These are phyloP conservation scores for Ecdyonurus torrentis DNA, from an alignment of 2,888 invertebrate genomes.

Conservation along the genomic window DNA sequence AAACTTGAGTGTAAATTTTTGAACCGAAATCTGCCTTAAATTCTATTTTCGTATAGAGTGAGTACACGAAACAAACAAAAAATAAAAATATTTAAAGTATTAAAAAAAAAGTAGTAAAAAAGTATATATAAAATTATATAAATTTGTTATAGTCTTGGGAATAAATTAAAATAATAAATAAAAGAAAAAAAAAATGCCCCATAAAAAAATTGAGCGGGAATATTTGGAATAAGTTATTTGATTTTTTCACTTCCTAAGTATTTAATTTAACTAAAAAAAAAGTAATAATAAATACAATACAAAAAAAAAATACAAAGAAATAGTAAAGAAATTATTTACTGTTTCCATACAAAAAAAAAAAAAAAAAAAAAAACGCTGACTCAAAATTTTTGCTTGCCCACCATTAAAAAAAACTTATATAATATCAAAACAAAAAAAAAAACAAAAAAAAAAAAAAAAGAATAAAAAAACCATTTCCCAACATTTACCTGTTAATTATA, in stretches of 20 bases:
- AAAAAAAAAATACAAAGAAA: no score
- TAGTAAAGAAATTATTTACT: no score
- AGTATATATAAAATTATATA: slow-evolving; percentile 23
- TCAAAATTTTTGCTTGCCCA: slow-evolving; percentile 4
- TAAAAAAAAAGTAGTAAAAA: slow-evolving; percentile 22
- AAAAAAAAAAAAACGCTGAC: slow-evolving; percentile 1
- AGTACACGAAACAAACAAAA: slow-evolving; percentile 26
- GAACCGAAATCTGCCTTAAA: slow-evolving; percentile 47
- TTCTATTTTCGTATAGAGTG: slow-evolving; percentile 38
- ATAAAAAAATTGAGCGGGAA: neutral
- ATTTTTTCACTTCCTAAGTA: neutral
- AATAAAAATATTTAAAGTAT: slow-evolving; percentile 16
- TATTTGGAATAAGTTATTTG: neutral
- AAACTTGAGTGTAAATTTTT: slow-evolving; percentile 36
- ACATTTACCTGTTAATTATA: slow-evolving; percentile 14
- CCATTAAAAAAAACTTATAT: neutral
- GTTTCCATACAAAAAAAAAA: neutral
- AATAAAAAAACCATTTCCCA: slow-evolving; percentile 10
- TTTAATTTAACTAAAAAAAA: neutral
- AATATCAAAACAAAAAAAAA: no score
- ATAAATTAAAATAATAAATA: slow-evolving; percentile 12
- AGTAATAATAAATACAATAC: no score
- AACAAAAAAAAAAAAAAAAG: no score
- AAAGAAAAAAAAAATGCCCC: slow-evolving; percentile 9
- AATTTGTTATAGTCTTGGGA: slow-evolving; percentile 26